phyloP scores from a whole-genome alignment of 2,797 vertebrate genomes.

The Pantherophis vulpinus region DNA sequence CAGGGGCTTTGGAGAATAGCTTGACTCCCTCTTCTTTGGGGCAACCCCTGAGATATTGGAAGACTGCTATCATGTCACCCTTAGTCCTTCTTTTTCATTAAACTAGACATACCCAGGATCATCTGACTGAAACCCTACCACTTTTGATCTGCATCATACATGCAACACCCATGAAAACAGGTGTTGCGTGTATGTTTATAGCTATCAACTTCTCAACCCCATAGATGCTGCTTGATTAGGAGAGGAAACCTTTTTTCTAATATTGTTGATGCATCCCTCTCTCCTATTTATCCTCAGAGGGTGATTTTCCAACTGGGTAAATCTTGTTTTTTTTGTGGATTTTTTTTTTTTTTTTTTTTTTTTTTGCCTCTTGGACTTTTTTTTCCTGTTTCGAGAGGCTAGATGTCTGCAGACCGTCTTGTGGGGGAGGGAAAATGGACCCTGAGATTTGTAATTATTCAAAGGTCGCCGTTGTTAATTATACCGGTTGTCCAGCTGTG shows the following conservation, averaged over 20 bases:
- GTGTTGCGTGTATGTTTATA: neutral
- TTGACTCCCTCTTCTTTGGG: neutral
- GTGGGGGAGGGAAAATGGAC: constrained; percentile 8
- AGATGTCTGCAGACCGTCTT: constrained; percentile 30
- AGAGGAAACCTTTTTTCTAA: neutral
- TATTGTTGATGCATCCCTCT: rapidly evolving
- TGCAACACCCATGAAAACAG: neutral
- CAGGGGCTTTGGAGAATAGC: neutral
- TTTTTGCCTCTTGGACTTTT: neutral
- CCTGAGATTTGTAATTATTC: constrained; percentile 29
- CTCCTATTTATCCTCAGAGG: neutral
- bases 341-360: neutral
- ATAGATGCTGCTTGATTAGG: neutral
- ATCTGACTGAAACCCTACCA: neutral
- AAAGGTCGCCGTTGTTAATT: neutral
- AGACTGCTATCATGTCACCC: neutral
- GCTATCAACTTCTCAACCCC: neutral
- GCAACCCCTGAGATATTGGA: neutral
- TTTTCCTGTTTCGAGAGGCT: neutral
- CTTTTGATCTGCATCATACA: neutral
- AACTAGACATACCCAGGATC: neutral
- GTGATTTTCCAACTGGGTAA: constrained; percentile 5
- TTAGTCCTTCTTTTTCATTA: neutral
- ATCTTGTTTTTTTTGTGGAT: neutral
- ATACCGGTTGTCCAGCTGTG: neutral